Evolutionary conservation across 1,140 invertebrate species (phyloP), one percentile per base, ranked within the genome.

Genomic region (Temnothorax longispinosus): DNA sequence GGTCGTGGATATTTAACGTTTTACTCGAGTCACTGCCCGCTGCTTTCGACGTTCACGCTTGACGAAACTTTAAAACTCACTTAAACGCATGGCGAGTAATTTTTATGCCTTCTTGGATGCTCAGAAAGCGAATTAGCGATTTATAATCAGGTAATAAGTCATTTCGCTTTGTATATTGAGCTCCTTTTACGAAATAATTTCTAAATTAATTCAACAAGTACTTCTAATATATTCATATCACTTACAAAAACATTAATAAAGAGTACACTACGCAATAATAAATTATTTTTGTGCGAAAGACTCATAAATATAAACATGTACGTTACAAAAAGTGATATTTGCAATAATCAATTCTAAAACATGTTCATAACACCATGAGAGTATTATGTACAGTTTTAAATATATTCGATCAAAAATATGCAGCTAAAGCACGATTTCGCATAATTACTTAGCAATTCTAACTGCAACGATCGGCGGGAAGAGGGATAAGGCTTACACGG

Each of bases 71-170:
- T 50, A 87, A 88, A 89, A 89, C 87, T 90, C 86, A 54, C 85
- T 92, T 87, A 87, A 91, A 89, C 78, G 85, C 81, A 65, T 69
- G 65, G 75, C 77, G 89, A 89, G 86, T 91, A 92, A 91, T 92
- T 93, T 92, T 91, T 91, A 88, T 84, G 87, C 88, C 90, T 89
- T 88, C 76, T 82, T 72, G 71, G 47, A 50, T 47, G 81, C 41
- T 85, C 72, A 35, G 64, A 71, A 35, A 74, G 44, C 6, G 21
- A 60, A 84, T 75, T 74, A 27, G 64, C 35, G 27, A 82, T 56
- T 60, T 21, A 62, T 54, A 11, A 60, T 84, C 41, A 21, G 27
- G 7, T 74, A 82, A 82, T 71, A 50, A 72, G 7, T 71, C 27
- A 4, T 47, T 58, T 69, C 15, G 50, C 41, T 69, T 69, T 78